A percentile compares a stretch with the other conserved stretches of the same genome.
These are phyloP conservation scores for Anguilla anguilla DNA, from an alignment of 2,797 vertebrate genomes.

Conservation along the genomic window DNA sequence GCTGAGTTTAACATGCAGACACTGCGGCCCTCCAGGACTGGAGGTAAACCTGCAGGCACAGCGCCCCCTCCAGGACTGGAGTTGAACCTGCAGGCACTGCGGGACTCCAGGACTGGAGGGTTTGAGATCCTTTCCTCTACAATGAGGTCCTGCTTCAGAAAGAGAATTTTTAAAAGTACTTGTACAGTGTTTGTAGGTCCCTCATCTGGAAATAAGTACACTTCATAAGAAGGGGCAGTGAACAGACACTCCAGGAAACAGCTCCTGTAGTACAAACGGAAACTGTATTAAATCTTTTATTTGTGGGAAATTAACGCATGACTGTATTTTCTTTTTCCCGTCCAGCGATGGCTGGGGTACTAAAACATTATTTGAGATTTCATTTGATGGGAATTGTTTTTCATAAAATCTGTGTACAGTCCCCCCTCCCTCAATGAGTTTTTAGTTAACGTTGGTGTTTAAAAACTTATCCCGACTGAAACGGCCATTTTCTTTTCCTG, in stretches of 20 bases:
- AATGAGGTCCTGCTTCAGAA: neutral
- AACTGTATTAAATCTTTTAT: conserved; percentile 39
- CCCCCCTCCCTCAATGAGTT: conserved; percentile 10
- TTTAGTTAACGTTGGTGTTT: conserved; percentile 10
- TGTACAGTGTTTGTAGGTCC: conserved; percentile 4
- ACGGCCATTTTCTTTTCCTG: conserved; percentile 11
- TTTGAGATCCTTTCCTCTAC: neutral
- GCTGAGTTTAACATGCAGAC: too few species aligned
- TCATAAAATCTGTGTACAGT: neutral
- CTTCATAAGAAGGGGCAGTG: neutral
- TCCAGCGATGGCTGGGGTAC: neutral
- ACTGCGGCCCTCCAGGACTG: neutral
- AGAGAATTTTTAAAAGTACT: conserved; percentile 23
- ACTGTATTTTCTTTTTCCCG: conserved; percentile 44
- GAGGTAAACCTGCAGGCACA: neutral
- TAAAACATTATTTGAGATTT: neutral
- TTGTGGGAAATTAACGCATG: conserved; percentile 53
- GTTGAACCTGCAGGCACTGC: neutral
- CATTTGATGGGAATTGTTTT: neutral
- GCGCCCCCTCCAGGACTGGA: neutral
- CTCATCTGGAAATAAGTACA: neutral
- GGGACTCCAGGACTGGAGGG: neutral
- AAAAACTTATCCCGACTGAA: neutral
- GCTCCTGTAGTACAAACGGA: conserved; percentile 44
- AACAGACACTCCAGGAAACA: neutral